Conservation (phyloP, 1,140 invertebrate genomes). For the Calephelis nemesis region DNA sequence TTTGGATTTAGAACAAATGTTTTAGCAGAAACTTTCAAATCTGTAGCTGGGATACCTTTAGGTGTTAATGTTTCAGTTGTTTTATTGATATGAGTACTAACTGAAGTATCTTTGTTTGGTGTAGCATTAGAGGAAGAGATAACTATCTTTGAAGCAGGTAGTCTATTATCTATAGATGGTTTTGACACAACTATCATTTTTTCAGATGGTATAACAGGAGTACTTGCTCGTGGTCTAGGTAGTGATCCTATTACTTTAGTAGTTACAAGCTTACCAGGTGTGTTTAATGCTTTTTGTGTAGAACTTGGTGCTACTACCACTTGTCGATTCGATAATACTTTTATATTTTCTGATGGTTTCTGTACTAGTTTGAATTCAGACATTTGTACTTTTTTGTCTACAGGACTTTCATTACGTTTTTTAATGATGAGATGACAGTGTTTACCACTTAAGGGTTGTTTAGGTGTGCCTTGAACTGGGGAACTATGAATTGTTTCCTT, state of each 20-base stretch:
- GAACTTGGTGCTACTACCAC: constrained; percentile 60
- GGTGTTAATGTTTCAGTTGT: constrained; percentile 62
- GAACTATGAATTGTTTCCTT: constrained; percentile 47
- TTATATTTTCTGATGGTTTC: constrained; percentile 64
- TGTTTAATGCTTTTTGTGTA: constrained; percentile 58
- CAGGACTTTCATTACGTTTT: constrained; percentile 48
- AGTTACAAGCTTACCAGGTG: constrained; percentile 63
- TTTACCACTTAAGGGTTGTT: constrained; percentile 52
- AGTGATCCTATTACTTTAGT: constrained; percentile 69
- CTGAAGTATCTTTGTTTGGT: constrained; percentile 47
- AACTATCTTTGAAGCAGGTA: constrained; percentile 61
- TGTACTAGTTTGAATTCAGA: constrained; percentile 71
- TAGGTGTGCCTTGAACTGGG: constrained; percentile 47
- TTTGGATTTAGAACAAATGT: constrained; percentile 74
- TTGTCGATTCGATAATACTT: constrained; percentile 67
- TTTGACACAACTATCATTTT: constrained; percentile 77
- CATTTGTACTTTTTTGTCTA: constrained; percentile 71
- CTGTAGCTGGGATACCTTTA: constrained; percentile 73
- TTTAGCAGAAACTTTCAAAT: constrained; percentile 75
- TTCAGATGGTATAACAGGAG: constrained; percentile 53
- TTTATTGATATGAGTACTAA: constrained; percentile 45
- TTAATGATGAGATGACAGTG: constrained; percentile 71
- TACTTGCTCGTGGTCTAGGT: constrained; percentile 47
- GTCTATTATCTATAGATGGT: constrained; percentile 53
- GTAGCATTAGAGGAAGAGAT: constrained; percentile 58